Percentiles rank a stretch among this genome's conserved stretches.
These are phyloP conservation scores for Tautogolabrus adspersus DNA, from an alignment of 2,113 vertebrate genomes.

Conservation along the genomic window DNA sequence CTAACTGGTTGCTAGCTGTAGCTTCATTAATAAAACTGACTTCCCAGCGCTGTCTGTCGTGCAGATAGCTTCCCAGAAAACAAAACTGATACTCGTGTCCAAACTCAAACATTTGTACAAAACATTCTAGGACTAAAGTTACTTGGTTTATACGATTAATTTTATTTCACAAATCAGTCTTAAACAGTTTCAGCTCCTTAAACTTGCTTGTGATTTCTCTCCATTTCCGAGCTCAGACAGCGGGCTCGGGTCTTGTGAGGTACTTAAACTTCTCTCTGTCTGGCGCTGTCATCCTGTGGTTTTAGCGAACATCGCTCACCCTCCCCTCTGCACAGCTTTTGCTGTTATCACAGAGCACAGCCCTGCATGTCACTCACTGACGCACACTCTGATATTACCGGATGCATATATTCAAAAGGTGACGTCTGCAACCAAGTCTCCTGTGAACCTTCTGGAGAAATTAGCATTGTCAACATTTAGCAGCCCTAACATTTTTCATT, in stretches of 20 bases:
- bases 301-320: constrained; percentile 6
- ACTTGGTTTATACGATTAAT: no score
- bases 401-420: constrained; percentile 17
- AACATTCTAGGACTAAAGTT: no score
- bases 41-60: not conserved
- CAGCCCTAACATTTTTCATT: constrained; percentile 19
- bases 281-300: constrained; percentile 39
- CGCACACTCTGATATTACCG: constrained; percentile 3
- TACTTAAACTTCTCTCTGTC: constrained; percentile 15
- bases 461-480: constrained; percentile 25
- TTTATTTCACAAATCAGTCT: not conserved
- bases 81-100: not conserved
- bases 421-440: not conserved
- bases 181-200: not conserved
- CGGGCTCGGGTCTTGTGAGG: constrained; percentile 34
- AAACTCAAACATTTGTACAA: no score
- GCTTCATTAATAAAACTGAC: no score
- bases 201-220: not conserved
- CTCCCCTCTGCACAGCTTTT: not conserved
- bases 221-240: constrained; percentile 42
- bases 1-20: no score
- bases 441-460: constrained; percentile 51
- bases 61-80: not conserved
- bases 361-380: constrained; percentile 1
- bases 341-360: constrained; percentile 23